Evolutionary conservation across 2,797 vertebrate species (phyloP), one percentile per base, ranked within the genome.

Genomic region (Iguana delicatissima): DNA sequence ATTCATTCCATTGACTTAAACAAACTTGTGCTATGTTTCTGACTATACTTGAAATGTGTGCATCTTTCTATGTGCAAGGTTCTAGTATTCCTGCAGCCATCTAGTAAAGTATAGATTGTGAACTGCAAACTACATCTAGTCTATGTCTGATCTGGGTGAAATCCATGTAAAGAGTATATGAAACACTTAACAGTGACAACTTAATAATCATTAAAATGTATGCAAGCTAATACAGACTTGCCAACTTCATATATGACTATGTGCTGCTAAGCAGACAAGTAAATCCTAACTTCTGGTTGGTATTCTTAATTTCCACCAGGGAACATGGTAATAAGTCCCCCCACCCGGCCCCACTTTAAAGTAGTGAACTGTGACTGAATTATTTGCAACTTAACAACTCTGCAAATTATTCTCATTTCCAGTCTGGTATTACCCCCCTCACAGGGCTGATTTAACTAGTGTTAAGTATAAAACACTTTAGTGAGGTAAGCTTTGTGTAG

Each of bases 401-500:
- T 91, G 73, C 42, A 95, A 92, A 94, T 32, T 90, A 92, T 94
- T 94, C 87, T 91, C 83, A 91, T 95, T 93, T 94, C 90, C 88
- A 93, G 80, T 90, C 76, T 86, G 76, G 50, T 88, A 62, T 92
- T 82, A 79, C 59, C 90, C 73, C 42, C 92, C 32, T 95, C 46
- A 4, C 80, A 80, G 86, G 94, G 83, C 57, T 84, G 90, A 89
- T 62, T 92, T 83, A 95, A 92, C 81, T 81, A 82, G 57, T 91
- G 20, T 79, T 94, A 94, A 89, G 57, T 80, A 46, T n/a, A 95
- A 92, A 89, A 90, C 24, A 85, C 73, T 92, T 92, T 38, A 89
- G 18, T 72, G 86, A 92, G 93, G 94, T 89, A 88, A 91, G 91
- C 64, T 93, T 90, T 94, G 88, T 94, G 81, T 73, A 67, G 83